Base-by-base conservation (phyloP, 2,113 vertebrate genomes). In the Colius striatus region DNA sequence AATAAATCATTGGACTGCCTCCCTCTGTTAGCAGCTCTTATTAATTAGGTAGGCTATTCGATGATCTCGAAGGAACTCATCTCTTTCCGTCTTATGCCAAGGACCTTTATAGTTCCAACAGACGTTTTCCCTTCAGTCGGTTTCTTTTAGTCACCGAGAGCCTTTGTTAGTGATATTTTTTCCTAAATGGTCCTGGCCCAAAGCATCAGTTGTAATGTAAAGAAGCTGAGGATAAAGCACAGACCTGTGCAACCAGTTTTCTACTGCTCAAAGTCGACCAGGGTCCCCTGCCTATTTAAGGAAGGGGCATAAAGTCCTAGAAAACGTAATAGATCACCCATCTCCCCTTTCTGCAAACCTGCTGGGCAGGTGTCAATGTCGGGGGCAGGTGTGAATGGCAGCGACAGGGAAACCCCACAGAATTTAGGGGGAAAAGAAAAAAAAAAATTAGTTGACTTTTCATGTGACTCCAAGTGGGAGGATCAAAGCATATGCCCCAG, bases 241-340 rank as follows among this genome's bases (percentile, higher is more conserved):
- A 51, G 74, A 95, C 94, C 57, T 45, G 96, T 73, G 78, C 29
- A 66, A 75, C 96, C 78, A n/a, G 94, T 79, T 95, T 47, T 19
- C 19, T 41, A 5, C 77, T 15, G 36, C 71, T 72, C 2, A 0
- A 5, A 71, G 21, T 84, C 58, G 75, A 58, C 81, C 13, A 3
- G 32, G 18, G 55, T 51, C 0, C 0, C 71, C 67, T 72, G 71
- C 14, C 11, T 0, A 0, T 45, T 53, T 41, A 9, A 90, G n/a
- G 36, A 62, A 65, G 67, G 48, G 79, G 15, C 45, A 38, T 15
- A 22, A 68, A 72, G 62, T n/a, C 45, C 30, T 41, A 15, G 27
- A 17, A 79, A 82, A 79, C 2, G 1, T 43, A 43, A 45, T 34
- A 34, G 13, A 29, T 19, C 47, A 15, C 47, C n/a, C 81, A 30